Conservation (phyloP, 2,797 vertebrate species). For the Cossypha caffra region DNA sequence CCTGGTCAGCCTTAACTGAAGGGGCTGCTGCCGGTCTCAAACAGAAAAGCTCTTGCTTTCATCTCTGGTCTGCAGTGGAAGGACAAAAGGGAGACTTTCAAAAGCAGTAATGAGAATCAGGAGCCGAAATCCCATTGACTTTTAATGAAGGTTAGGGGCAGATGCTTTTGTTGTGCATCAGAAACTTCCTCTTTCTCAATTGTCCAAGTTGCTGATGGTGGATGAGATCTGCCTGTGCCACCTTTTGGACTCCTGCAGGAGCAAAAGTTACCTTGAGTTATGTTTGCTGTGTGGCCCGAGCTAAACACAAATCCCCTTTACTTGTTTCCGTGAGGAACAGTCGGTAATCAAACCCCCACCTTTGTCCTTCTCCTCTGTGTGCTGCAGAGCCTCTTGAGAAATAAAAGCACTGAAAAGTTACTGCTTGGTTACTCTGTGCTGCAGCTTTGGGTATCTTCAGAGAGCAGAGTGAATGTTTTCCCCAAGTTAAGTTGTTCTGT, state of each 20-base stretch:
- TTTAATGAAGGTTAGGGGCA: slow-evolving; percentile 10
- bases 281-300: neutral
- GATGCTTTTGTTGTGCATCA: neutral
- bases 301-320: neutral
- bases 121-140: slow-evolving; percentile 36
- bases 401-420: neutral
- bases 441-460: neutral
- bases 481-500: neutral
- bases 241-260: neutral
- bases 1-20: neutral
- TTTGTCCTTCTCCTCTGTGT: neutral
- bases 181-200: neutral
- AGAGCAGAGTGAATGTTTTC: neutral
- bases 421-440: neutral
- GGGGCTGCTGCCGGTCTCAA: neutral
- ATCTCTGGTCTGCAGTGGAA: neutral
- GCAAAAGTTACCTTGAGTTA: neutral
- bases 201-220: neutral
- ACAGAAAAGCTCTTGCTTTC: neutral
- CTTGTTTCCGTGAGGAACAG: neutral
- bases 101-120: neutral
- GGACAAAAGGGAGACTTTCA: slow-evolving; percentile 10
- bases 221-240: neutral
- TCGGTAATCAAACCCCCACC: neutral
- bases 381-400: neutral